Base-by-base conservation (phyloP, 2,797 vertebrate genomes). In the Hoplostethus atlanticus region DNA sequence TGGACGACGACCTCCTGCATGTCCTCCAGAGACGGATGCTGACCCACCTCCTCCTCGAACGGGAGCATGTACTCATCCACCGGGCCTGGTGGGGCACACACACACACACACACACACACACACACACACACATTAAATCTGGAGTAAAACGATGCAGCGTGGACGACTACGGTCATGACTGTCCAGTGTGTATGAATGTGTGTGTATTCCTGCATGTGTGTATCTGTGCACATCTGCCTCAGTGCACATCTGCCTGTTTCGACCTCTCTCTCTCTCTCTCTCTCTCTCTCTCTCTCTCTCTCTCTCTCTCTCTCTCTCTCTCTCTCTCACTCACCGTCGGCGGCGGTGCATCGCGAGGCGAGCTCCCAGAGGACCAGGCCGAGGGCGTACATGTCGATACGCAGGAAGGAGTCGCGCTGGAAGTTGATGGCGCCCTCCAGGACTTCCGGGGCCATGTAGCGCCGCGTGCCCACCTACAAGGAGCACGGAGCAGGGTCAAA, bases 1-100 rank as follows among this genome's bases (percentile, higher is more conserved):
- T 99, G 98, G 65, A 99, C 98, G 13, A 99, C 98, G 1, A 99
- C 97, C 10, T 99, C 98, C 94, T 99, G 98, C 97, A 99, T 99
- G 91, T 99, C 98, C 95, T 99, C 98, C 64, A 99, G 94, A 66
- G 97, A 99, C 9, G 98, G 98, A 89, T 99, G 98, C 91, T 98
- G 96, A 8, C 98, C 98, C 73, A 97, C 95, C 93, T 99, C 97
- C 90, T 99, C 98, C 89, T 99, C 98, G 63, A 99, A 99, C 0
- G 98, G 98, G 79, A 99, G 93, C 95, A 97, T 97, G 90, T 98
- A 99, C 91, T 99, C 97, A 47, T 98, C 98, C 72, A 99, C 97
- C 0, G 98, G 98, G 81, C 98, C 98, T 99, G 83, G 10, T 0
- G 7, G 67, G 42, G 36, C 52, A 80, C 54, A 36, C 12, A 4